Percentiles rank a stretch among this genome's conserved stretches.
These are phyloP conservation scores for Drosophila mulleri DNA, from an alignment of 2,888 invertebrate species.

Conservation along the genomic window DNA sequence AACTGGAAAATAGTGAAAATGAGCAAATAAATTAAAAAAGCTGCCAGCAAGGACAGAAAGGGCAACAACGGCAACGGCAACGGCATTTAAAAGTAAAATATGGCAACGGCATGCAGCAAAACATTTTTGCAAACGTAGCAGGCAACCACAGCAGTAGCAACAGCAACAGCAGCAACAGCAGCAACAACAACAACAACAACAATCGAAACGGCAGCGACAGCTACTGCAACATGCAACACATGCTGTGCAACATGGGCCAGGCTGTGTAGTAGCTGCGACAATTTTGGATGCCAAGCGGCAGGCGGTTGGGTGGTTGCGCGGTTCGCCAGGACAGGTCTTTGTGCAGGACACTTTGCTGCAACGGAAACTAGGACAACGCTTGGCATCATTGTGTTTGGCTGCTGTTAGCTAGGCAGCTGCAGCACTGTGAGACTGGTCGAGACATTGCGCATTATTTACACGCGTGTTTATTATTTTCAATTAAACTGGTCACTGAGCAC, in stretches of 20 bases:
- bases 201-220: slow-evolving; percentile 28
- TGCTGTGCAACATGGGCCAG: slow-evolving; percentile 75
- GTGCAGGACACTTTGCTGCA: slow-evolving; percentile 34
- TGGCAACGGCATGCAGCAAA: slow-evolving; percentile 76
- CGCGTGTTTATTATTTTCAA: slow-evolving; percentile 79
- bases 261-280: slow-evolving; percentile 61
- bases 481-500: slow-evolving; percentile 64
- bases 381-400: slow-evolving; percentile 29
- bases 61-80: slow-evolving; percentile 52
- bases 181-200: slow-evolving; percentile 20
- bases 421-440: slow-evolving; percentile 43
- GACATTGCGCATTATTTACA: slow-evolving; percentile 73
- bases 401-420: slow-evolving; percentile 18
- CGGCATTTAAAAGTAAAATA: slow-evolving; percentile 79
- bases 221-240: slow-evolving; percentile 77
- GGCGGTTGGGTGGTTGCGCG: background rate
- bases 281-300: slow-evolving; percentile 38
- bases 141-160: slow-evolving; percentile 42
- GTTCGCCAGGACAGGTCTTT: slow-evolving; percentile 11
- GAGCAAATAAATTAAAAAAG: slow-evolving; percentile 79
- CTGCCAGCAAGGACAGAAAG: slow-evolving; percentile 44
- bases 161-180: slow-evolving; percentile 17
- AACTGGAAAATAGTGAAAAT: slow-evolving; percentile 73
- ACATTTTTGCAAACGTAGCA: slow-evolving; percentile 74
- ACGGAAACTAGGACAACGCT: slow-evolving; percentile 46